A percentile compares a stretch with the other conserved stretches of the same genome.
Evolutionary conservation across 2,888 invertebrate species (phyloP).

Genomic region (Adineta ricciae): DNA sequence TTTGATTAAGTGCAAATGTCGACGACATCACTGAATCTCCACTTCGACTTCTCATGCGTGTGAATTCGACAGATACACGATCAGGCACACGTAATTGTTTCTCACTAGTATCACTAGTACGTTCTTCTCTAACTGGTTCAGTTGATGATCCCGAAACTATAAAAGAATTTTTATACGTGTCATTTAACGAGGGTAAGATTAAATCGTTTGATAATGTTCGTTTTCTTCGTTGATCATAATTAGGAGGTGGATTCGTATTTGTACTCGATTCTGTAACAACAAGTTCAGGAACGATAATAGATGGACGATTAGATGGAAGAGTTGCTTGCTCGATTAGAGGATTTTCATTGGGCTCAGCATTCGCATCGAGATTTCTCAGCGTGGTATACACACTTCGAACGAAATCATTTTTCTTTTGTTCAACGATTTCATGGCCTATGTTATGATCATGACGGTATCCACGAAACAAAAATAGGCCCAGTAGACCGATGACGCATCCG

Average conservation of each 20-base stretch:
- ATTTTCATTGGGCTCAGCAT: not conserved
- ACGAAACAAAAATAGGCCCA: not conserved
- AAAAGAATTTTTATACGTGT: not conserved
- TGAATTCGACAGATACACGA: not conserved
- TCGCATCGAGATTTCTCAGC: not conserved
- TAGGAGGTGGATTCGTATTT: not conserved
- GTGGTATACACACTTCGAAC: not conserved
- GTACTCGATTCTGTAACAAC: not conserved
- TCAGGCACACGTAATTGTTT: not conserved
- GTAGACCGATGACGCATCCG: not conserved
- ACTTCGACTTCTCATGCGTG: not conserved
- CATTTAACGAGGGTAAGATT: not conserved
- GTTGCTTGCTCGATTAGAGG: not conserved
- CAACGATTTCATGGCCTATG: conserved; percentile 1
- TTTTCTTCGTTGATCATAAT: not conserved
- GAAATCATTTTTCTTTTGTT: conserved; percentile 10
- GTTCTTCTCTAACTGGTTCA: not conserved
- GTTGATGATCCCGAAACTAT: not conserved
- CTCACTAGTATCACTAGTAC: not conserved
- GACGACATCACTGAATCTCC: not conserved
- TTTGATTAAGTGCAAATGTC: not conserved
- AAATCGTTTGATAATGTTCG: not conserved
- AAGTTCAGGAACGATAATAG: conserved; percentile 2
- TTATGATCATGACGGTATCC: conserved; percentile 18
- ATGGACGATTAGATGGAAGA: not conserved